phyloP scores from a whole-genome alignment of 2,888 invertebrate genomes.

The Alitta virens region DNA sequence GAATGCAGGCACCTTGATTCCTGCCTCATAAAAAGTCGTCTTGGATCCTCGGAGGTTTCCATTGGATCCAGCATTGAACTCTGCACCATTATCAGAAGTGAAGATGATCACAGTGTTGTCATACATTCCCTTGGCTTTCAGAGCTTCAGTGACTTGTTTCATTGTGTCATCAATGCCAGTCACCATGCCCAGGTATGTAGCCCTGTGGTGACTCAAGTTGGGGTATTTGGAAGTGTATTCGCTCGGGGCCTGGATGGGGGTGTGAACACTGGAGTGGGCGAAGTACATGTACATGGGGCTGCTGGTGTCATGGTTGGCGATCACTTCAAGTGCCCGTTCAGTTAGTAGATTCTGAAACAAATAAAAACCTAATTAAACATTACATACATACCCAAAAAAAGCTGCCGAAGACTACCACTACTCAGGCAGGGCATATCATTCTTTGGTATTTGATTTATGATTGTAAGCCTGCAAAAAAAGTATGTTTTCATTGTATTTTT shows the following conservation, averaged over 20 bases:
- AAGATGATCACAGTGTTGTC: neutral
- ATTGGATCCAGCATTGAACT: neutral
- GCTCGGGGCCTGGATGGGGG: too few species aligned
- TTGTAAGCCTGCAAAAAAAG: too few species aligned
- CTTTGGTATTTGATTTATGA: too few species aligned
- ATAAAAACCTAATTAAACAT: too few species aligned
- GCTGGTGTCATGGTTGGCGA: neutral
- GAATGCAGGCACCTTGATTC: neutral
- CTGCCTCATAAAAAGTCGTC: neutral
- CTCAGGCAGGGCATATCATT: too few species aligned
- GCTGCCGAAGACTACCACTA: too few species aligned
- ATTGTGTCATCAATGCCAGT: neutral
- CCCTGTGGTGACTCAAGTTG: neutral
- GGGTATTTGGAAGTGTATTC: neutral
- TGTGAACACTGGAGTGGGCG: neutral
- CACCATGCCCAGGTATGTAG: neutral
- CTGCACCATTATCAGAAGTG: neutral
- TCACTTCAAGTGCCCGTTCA: neutral
- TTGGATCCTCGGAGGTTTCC: neutral
- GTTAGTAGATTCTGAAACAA: neutral
- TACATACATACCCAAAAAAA: too few species aligned
- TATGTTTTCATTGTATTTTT: neutral
- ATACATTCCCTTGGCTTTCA: too few species aligned
- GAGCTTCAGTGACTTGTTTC: neutral
- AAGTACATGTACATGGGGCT: neutral